phyloP scores from a whole-genome alignment of 30 jellyfish, hydroid and myxozoan species.

The Pseudorhiza aurosa region DNA sequence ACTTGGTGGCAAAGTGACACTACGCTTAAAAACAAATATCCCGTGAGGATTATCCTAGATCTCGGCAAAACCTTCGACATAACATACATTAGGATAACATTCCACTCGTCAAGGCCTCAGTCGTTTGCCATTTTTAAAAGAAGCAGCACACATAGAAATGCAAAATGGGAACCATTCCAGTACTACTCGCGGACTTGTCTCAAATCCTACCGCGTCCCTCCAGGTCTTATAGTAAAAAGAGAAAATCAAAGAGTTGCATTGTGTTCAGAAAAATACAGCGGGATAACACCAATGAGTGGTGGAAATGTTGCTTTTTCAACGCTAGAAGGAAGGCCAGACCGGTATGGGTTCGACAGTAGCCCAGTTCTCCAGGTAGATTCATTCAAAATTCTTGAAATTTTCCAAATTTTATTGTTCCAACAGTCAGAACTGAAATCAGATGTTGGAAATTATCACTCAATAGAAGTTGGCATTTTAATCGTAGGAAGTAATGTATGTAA shows the following conservation, averaged over 20 bases:
- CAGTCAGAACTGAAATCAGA: too few relatives aligned
- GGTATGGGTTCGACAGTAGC: constrained; percentile 83
- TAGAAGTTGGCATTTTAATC: too few relatives aligned
- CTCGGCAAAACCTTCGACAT: constrained; percentile 88
- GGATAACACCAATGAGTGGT: constrained; percentile 89
- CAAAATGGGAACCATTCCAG: constrained; percentile 94
- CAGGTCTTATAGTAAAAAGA: constrained; percentile 62
- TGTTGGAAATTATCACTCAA: too few relatives aligned
- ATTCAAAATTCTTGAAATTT: too few relatives aligned
- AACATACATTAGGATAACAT: constrained; percentile 84
- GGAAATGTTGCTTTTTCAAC: constrained; percentile 98
- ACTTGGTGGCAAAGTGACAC: constrained; percentile 99
- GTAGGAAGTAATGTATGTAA: too few relatives aligned
- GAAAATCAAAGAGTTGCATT: constrained; percentile 90
- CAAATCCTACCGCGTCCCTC: constrained; percentile 78
- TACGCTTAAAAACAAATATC: constrained; percentile 69
- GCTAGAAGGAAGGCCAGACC: constrained; percentile 94
- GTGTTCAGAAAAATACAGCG: constrained; percentile 89
- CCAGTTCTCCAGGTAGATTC: constrained; percentile 74
- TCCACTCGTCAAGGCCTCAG: constrained; percentile 92
- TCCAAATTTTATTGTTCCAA: too few relatives aligned
- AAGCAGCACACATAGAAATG: constrained; percentile 69
- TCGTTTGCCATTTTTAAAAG: constrained; percentile 90
- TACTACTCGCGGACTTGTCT: constrained; percentile 83
- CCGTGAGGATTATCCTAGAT: constrained; percentile 81